A percentile compares a stretch with the other conserved stretches of the same genome.
phyloP scores from a whole-genome alignment of 2,888 invertebrate species.

The Philereme transversata region DNA sequence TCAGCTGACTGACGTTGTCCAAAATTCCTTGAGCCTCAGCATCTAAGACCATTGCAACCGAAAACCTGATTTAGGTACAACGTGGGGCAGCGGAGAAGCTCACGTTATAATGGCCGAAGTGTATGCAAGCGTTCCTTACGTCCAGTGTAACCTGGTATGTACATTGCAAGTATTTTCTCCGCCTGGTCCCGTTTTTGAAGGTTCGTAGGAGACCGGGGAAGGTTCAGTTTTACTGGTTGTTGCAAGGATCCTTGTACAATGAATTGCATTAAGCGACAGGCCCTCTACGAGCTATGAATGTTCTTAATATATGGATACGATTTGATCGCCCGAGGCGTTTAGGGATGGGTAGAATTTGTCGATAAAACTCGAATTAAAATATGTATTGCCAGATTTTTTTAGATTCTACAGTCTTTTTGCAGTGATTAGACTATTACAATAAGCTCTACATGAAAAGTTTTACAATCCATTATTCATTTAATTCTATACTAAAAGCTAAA shows the following conservation, averaged over 20 bases:
- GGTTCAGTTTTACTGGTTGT: conserved; percentile 49
- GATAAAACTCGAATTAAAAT: conserved; percentile 12
- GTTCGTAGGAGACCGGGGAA: conserved; percentile 36
- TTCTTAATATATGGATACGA: conserved; percentile 76
- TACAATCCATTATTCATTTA: too few relatives aligned
- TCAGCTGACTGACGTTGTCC: conserved; percentile 54
- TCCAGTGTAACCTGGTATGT: conserved; percentile 48
- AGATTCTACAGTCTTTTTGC: too few relatives aligned
- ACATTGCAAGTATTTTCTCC: conserved; percentile 41
- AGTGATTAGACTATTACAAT: too few relatives aligned
- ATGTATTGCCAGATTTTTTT: too few relatives aligned
- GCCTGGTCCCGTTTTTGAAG: conserved; percentile 34
- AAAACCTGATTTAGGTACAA: conserved; percentile 47
- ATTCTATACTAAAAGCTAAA: too few relatives aligned
- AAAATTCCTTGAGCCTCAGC: conserved; percentile 43
- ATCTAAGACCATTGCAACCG: conserved; percentile 30
- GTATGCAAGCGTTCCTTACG: conserved; percentile 54
- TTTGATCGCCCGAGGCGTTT: conserved; percentile 68
- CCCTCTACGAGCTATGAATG: conserved; percentile 70
- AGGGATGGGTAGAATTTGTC: conserved; percentile 47
- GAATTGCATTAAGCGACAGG: conserved; percentile 79
- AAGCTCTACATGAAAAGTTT: too few relatives aligned
- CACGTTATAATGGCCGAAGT: conserved; percentile 52
- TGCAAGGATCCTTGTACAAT: conserved; percentile 73
- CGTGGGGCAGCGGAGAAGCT: conserved; percentile 37